Percentiles rank a stretch among this genome's conserved stretches.
These are phyloP conservation scores for Clamator glandarius DNA, from an alignment of 2,797 vertebrate genomes.

Conservation along the genomic window DNA sequence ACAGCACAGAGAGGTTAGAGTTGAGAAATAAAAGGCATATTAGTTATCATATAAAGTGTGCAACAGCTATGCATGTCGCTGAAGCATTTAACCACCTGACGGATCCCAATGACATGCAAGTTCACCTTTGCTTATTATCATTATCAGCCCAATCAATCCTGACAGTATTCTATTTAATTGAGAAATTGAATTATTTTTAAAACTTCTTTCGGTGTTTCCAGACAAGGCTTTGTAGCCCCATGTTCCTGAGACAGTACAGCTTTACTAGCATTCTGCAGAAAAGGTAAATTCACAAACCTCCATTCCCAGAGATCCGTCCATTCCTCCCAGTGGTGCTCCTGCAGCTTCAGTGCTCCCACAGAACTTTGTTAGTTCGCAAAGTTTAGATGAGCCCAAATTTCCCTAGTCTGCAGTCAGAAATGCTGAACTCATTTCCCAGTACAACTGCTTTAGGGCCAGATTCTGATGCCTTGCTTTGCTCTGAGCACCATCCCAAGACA, in stretches of 20 bases:
- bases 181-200: not conserved
- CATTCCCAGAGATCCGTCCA: accelerated
- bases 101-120: not conserved
- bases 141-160: not conserved
- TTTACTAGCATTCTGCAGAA: not conserved
- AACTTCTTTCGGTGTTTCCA: not conserved
- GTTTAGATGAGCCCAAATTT: not conserved
- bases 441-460: not conserved
- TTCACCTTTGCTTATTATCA: not conserved
- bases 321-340: not conserved
- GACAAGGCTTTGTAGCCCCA: not conserved
- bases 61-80: not conserved
- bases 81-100: not conserved
- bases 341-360: not conserved
- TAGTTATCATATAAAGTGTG: slow-evolving; percentile 6
- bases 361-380: not conserved
- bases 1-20: slow-evolving; percentile 30
- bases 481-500: not conserved
- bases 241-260: not conserved
- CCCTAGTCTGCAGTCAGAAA: not conserved
- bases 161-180: not conserved
- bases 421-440: not conserved
- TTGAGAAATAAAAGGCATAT: slow-evolving; percentile 41
- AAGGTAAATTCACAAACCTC: not conserved
- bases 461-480: not conserved